Percentiles rank a stretch among this genome's conserved stretches.
phyloP scores from a whole-genome alignment of 2,888 invertebrate species.

The Xestobium rufovillosum region DNA sequence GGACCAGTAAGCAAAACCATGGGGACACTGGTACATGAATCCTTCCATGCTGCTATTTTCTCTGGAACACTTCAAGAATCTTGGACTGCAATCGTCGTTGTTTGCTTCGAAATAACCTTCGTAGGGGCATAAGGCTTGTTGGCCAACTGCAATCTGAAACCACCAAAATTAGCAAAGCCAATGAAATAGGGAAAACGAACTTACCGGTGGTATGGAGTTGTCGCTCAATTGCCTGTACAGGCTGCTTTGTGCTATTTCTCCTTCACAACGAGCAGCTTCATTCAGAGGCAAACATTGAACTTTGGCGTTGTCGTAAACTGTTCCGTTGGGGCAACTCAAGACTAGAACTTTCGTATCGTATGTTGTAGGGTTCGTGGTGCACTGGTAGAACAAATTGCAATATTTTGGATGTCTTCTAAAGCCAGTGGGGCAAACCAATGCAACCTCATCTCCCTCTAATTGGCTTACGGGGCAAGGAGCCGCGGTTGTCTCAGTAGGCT shows the following conservation, averaged over 20 bases:
- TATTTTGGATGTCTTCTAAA: slow-evolving; percentile 76
- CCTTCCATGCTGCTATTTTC: slow-evolving; percentile 52
- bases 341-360: slow-evolving; percentile 67
- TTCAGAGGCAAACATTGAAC: slow-evolving; percentile 63
- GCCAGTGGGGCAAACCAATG: slow-evolving; percentile 73
- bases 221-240: slow-evolving; percentile 50
- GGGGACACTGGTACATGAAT: slow-evolving; percentile 68
- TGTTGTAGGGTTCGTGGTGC: slow-evolving; percentile 53
- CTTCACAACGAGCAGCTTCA: slow-evolving; percentile 52
- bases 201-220: slow-evolving; percentile 53
- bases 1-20: slow-evolving; percentile 68
- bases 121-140: slow-evolving; percentile 53
- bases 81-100: slow-evolving; percentile 58
- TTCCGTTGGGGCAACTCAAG: slow-evolving; percentile 69
- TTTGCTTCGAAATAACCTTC: slow-evolving; percentile 65
- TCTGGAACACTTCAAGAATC: slow-evolving; percentile 64
- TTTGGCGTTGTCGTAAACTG: slow-evolving; percentile 65
- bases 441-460: slow-evolving; percentile 61
- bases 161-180: slow-evolving; percentile 4
- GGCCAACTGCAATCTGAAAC: slow-evolving; percentile 56
- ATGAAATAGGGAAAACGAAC: slow-evolving; percentile 32
- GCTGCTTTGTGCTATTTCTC: slow-evolving; percentile 48
- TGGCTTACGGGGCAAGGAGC: slow-evolving; percentile 47
- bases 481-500: slow-evolving; percentile 27
- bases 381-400: slow-evolving; percentile 79